These are phyloP conservation scores for Eulemur rubriventer DNA, from an alignment of 2,797 vertebrate genomes.

Conservation along the genomic window DNA sequence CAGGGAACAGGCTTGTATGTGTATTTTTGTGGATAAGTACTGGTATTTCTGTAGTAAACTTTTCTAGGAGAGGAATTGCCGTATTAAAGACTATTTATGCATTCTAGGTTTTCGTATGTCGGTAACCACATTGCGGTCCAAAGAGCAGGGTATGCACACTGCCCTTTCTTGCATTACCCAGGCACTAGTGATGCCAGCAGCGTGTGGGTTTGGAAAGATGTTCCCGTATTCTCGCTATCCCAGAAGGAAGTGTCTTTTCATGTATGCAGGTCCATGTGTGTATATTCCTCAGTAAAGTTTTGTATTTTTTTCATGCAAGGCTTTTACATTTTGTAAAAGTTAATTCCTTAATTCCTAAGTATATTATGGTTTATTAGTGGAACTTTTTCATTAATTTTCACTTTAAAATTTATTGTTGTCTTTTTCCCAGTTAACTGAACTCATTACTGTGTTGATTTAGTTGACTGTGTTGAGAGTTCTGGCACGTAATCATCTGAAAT, in stretches of 20 bases:
- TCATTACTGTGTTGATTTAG: not conserved
- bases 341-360: not conserved
- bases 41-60: not conserved
- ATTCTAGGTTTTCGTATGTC: not conserved
- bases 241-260: not conserved
- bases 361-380: not conserved
- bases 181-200: not conserved
- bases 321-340: conserved; percentile 6
- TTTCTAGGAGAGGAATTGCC: not conserved
- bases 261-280: not conserved
- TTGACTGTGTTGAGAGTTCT: not conserved
- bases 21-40: not conserved
- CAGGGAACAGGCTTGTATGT: not conserved
- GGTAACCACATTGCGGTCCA: not conserved
- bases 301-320: not conserved
- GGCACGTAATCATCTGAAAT: not conserved
- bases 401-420: not conserved
- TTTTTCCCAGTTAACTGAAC: not conserved
- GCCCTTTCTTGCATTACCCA: not conserved
- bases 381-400: not conserved
- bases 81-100: not conserved
- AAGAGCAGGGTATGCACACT: not conserved
- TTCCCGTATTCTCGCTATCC: not conserved
- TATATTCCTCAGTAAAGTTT: not conserved
- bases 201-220: not conserved